Base-by-base conservation (phyloP, 1,140 invertebrate genomes). In the Ceratosolen solmsi region DNA sequence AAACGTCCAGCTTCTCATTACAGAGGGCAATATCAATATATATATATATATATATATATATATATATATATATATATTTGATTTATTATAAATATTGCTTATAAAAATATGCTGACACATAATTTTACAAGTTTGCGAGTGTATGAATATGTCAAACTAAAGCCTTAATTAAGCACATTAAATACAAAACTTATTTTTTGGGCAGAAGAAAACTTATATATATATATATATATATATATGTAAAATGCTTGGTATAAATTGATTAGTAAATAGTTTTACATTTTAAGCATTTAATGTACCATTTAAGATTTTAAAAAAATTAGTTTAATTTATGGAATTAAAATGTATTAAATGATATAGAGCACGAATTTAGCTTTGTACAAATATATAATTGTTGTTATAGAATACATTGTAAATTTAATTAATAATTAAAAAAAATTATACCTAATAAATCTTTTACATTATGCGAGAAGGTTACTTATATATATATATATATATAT, bases 1-100 rank as follows among this genome's bases (percentile, higher is more conserved):
- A 68, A 73, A 74, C 79, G 70, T 80, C 79, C 79, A 63, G 38
- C 27, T 78, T 73, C 51, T 80, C 41, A 49, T 80, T 80, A 5
- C 22, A 63, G 38, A 65, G 22, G 3, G 51, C 77, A 79, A 70
- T 71, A 72, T 79, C 30, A 5, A 41, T 72, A 60, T 30, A 27
- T 49, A 49, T 49, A 46, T 72, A 49, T 49, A 63, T 22, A 20
- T 36, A 27, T 30, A 60, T n/a, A n/a, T n/a, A n/a, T n/a, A n/a
- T n/a, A n/a, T n/a, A n/a, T n/a, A n/a, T n/a, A n/a, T n/a, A n/a
- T n/a, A n/a, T n/a, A n/a, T n/a, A n/a, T n/a, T n/a, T n/a, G n/a
- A n/a, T n/a, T n/a, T n/a, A n/a, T n/a, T n/a, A n/a, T n/a, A n/a
- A n/a, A n/a, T n/a, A n/a, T n/a, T n/a, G n/a, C n/a, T n/a, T n/a